Base-by-base conservation (phyloP, 2,113 vertebrate genomes). In the Hemibagrus wyckioides region DNA sequence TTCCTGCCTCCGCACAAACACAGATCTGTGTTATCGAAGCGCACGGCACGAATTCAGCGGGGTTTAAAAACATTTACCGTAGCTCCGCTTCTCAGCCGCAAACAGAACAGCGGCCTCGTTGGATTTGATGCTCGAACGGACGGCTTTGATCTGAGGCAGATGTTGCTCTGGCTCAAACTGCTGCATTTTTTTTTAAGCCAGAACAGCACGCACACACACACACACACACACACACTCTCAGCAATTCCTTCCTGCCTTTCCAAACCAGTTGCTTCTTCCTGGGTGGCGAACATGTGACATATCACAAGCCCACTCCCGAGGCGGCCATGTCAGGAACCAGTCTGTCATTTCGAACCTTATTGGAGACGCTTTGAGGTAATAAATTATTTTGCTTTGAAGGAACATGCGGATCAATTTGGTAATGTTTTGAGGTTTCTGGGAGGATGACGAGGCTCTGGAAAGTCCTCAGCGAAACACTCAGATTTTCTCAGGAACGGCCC, bases 81-180 rank as follows among this genome's bases (percentile, higher is more conserved):
- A 75, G 41, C 63, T 63, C 57, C 21, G 71, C 3, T 82, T 65
- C 71, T 13, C 73, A 67, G 86, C 50, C 73, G 48, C 81, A 83
- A 84, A 87, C 86, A 79, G 30, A 87, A 65, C 86, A 21, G 41
- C 30, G 30, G 41, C 61, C 41, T 86, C 73, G 41, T 28, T 87
- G 87, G 67, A 84, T 80, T 84, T 83, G 86, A 86, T 87, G 87
- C 89, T 85, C 69, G 44, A 86, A 80, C 73, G 80, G 77, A 89
- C 73, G 84, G 86, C 89, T 92, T 92, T 91, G 90, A 92, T 91
- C 80, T 89, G 88, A 86, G 4, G 65, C 92, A 92, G 90, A 92
- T 91, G 91, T 90, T 89, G 75, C 81, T 85, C 85, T 89, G 91
- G 89, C 90, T 85, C 83, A 77, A 89, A 90, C 84, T 77, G 88